A percentile compares a stretch with the other conserved stretches of the same genome.
Evolutionary conservation across 2,888 invertebrate species (phyloP).

Genomic region (Sphecodes monilicornis): DNA sequence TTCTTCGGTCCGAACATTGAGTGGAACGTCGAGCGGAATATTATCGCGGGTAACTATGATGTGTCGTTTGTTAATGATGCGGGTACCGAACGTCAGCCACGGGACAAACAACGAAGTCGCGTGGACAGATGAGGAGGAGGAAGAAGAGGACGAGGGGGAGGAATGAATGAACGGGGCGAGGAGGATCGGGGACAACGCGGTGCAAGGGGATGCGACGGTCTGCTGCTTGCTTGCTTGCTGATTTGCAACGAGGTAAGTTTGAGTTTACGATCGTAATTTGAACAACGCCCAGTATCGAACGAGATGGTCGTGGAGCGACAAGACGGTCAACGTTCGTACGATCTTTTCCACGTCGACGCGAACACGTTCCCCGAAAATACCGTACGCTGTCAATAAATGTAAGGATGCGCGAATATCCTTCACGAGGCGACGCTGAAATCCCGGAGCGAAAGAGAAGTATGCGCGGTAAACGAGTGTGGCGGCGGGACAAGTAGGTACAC

Average conservation of each 20-base stretch:
- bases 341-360: neutral
- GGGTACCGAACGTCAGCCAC: slow-evolving; percentile 42
- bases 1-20: neutral
- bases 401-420: slow-evolving; percentile 12
- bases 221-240: slow-evolving; percentile 65
- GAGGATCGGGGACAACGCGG: slow-evolving; percentile 29
- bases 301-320: neutral
- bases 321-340: neutral
- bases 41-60: slow-evolving; percentile 29
- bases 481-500: neutral
- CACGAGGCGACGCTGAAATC: slow-evolving; percentile 9
- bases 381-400: neutral
- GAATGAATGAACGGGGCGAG: slow-evolving; percentile 69
- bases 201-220: slow-evolving; percentile 69
- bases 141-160: slow-evolving; percentile 43
- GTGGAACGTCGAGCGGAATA: neutral
- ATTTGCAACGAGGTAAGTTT: slow-evolving; percentile 70
- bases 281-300: too few relatives aligned
- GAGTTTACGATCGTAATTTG: too few relatives aligned
- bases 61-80: slow-evolving; percentile 44
- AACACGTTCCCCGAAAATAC: neutral
- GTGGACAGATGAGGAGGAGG: slow-evolving; percentile 37
- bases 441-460: slow-evolving; percentile 18
- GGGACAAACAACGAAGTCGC: slow-evolving; percentile 45
- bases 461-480: slow-evolving; percentile 31